These are phyloP conservation scores for Pyralis farinalis DNA, from an alignment of 2,888 invertebrate genomes.

Conservation along the genomic window DNA sequence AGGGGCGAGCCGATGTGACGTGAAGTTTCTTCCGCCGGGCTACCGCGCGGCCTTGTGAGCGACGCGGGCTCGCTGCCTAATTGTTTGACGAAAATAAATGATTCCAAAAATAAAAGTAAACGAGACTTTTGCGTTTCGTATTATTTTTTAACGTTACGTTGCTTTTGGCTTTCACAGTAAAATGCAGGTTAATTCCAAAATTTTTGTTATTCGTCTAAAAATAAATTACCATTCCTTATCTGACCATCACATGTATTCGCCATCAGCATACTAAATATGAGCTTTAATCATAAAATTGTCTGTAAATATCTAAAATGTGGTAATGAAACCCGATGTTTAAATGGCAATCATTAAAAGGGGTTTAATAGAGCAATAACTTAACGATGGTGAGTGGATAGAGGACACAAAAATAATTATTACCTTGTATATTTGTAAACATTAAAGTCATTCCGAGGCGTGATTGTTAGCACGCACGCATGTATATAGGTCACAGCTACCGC, in stretches of 20 bases:
- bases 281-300: slow-evolving; percentile 22
- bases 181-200: slow-evolving; percentile 39
- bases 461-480: slow-evolving; percentile 58
- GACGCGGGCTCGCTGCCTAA: slow-evolving; percentile 62
- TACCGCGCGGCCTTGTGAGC: slow-evolving; percentile 49
- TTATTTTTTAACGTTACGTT: slow-evolving; percentile 63
- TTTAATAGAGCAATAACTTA: slow-evolving; percentile 54
- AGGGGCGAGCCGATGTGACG: slow-evolving; percentile 55
- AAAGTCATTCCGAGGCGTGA: slow-evolving; percentile 54
- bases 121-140: slow-evolving; percentile 70
- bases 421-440: slow-evolving; percentile 65
- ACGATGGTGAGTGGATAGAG: slow-evolving; percentile 43
- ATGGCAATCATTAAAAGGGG: slow-evolving; percentile 30
- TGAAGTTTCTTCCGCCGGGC: slow-evolving; percentile 62
- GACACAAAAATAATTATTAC: slow-evolving; percentile 54
- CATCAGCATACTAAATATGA: slow-evolving; percentile 20
- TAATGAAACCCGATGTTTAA: slow-evolving; percentile 8
- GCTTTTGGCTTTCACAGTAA: slow-evolving; percentile 47
- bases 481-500: slow-evolving; percentile 43
- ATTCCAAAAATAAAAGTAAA: slow-evolving; percentile 75
- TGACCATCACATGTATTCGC: slow-evolving; percentile 27
- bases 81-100: slow-evolving; percentile 80
- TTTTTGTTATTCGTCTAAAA: slow-evolving; percentile 28
- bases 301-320: slow-evolving; percentile 5
- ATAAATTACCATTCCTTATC: slow-evolving; percentile 32